These are phyloP conservation scores for Tokudaia tokunoshimensis DNA, from an alignment of 2,797 vertebrate genomes.

Conservation along the genomic window DNA sequence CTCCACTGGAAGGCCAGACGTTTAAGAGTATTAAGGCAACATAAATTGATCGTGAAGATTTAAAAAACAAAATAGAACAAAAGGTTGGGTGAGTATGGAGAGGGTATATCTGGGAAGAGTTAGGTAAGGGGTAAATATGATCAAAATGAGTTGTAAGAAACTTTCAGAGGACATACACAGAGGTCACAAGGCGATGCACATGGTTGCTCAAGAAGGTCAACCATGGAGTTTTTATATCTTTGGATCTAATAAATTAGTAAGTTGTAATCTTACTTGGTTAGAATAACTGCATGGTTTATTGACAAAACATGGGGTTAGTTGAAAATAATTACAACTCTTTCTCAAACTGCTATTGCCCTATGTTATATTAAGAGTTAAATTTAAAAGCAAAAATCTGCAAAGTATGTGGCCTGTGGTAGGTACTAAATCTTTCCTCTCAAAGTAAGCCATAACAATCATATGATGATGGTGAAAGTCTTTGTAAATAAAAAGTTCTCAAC, in stretches of 20 bases:
- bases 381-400: background rate
- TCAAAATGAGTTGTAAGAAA: background rate
- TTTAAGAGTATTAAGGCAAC: background rate
- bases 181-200: fast-evolving
- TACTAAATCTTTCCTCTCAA: background rate
- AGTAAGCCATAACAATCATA: background rate
- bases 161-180: background rate
- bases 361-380: background rate
- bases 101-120: background rate
- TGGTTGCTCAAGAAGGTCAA: too few species aligned
- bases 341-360: background rate
- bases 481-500: slow-evolving; percentile 2
- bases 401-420: background rate
- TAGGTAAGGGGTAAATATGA: background rate
- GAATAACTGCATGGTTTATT: background rate
- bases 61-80: background rate
- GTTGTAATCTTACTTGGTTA: background rate
- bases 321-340: background rate
- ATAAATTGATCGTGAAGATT: background rate
- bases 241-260: background rate
- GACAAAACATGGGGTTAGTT: background rate
- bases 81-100: background rate
- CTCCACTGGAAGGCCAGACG: background rate
- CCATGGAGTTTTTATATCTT: background rate
- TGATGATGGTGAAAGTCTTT: background rate